Evolutionary conservation across 2,888 invertebrate genomes (phyloP).

Genomic region (Hydraecia micacea): DNA sequence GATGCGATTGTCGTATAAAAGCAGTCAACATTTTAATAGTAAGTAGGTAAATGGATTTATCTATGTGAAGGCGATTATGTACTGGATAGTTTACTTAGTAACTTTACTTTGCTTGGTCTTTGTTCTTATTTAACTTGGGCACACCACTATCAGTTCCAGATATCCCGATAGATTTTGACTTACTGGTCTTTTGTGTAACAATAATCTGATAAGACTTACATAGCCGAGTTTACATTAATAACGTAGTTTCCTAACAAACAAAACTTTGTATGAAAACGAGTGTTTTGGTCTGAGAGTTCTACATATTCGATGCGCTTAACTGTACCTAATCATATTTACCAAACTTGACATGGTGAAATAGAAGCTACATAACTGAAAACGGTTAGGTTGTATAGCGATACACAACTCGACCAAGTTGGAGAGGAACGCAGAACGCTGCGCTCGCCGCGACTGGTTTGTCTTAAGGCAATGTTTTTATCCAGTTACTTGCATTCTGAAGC

Average conservation of each 20-base stretch:
- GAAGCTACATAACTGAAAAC: constrained; percentile 30
- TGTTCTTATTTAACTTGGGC: constrained; percentile 2
- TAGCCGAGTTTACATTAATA: not conserved
- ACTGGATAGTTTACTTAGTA: constrained; percentile 9
- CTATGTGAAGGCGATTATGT: constrained; percentile 10
- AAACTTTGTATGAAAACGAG: constrained; percentile 10
- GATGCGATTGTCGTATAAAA: constrained; percentile 22
- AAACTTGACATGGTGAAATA: constrained; percentile 11
- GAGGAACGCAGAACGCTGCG: constrained; percentile 71
- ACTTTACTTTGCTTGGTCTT: not conserved
- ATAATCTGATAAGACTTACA: not conserved
- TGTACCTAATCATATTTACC: constrained; percentile 37
- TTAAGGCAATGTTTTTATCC: constrained; percentile 88
- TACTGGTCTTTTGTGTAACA: not conserved
- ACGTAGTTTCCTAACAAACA: not conserved
- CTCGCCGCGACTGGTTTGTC: constrained; percentile 85
- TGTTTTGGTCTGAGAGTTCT: not conserved
- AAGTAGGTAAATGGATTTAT: constrained; percentile 10
- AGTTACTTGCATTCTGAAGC: constrained; percentile 89
- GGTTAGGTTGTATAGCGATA: constrained; percentile 44
- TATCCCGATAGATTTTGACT: constrained; percentile 6
- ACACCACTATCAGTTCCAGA: not conserved
- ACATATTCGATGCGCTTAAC: constrained; percentile 13
- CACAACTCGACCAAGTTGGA: constrained; percentile 71
- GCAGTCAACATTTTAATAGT: constrained; percentile 31